Evolutionary conservation across 1,140 invertebrate species (phyloP).

Genomic region (Idris sp.): DNA sequence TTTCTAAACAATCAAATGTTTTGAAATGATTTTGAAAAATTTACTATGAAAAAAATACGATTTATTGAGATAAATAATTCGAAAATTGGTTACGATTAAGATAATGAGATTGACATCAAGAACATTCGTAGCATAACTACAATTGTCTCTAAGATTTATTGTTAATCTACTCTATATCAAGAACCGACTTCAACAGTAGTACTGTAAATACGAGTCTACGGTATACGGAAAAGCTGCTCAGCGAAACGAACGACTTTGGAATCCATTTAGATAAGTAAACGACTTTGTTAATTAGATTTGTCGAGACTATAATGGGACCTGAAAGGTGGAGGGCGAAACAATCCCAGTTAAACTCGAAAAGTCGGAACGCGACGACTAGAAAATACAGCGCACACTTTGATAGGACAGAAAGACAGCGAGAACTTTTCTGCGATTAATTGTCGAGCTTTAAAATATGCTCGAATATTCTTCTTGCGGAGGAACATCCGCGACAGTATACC

Average conservation of each 20-base stretch:
- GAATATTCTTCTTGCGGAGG: constrained; percentile 53
- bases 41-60: neutral
- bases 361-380: constrained; percentile 67
- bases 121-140: constrained; percentile 47
- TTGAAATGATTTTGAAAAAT: too few relatives aligned
- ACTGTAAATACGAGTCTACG: constrained; percentile 59
- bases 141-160: constrained; percentile 57
- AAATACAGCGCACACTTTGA: constrained; percentile 65
- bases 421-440: constrained; percentile 68
- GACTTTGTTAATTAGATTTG: constrained; percentile 76
- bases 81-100: constrained; percentile 39
- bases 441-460: constrained; percentile 65
- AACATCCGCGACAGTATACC: constrained; percentile 32
- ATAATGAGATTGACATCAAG: constrained; percentile 48
- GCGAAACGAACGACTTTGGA: constrained; percentile 69
- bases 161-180: constrained; percentile 61
- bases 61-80: constrained; percentile 18
- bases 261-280: constrained; percentile 76
- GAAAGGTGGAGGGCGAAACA: constrained; percentile 68
- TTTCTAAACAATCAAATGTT: too few relatives aligned
- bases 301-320: constrained; percentile 68
- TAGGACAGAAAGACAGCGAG: constrained; percentile 41
- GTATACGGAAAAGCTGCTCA: constrained; percentile 58
- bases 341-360: constrained; percentile 67
- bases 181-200: constrained; percentile 49